Evolutionary conservation across 2,113 vertebrate species (phyloP).

Genomic region (Trogon surrucura): DNA sequence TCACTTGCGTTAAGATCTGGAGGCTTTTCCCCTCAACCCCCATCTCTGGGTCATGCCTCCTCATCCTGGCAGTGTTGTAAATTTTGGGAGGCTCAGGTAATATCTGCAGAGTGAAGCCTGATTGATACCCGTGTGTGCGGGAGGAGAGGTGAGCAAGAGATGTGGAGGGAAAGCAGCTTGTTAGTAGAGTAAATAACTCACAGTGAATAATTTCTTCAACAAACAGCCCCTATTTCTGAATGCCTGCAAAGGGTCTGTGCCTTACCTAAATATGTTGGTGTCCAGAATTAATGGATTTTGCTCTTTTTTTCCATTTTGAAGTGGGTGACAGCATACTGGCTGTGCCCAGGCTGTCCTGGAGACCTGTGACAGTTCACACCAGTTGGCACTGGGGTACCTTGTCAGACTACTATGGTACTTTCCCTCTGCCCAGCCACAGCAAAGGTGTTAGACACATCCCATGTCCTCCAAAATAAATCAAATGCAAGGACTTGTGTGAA

Average conservation of each 20-base stretch:
- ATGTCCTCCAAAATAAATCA: background rate
- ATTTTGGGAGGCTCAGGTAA: background rate
- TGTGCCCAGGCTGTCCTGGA: fast-evolving
- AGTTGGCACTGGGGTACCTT: background rate
- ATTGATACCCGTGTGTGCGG: background rate
- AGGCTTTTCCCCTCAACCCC: background rate
- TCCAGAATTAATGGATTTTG: background rate
- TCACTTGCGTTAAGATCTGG: fast-evolving
- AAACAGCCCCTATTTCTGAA: background rate
- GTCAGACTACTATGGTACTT: background rate
- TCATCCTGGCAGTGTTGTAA: fast-evolving
- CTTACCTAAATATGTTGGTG: background rate
- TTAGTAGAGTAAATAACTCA: background rate
- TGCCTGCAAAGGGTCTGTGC: background rate
- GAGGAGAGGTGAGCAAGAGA: background rate
- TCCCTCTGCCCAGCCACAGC: background rate
- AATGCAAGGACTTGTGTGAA: background rate
- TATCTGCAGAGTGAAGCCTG: background rate
- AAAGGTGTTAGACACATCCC: background rate
- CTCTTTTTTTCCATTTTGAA: background rate
- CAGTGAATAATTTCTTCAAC: background rate
- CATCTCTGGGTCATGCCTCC: fast-evolving
- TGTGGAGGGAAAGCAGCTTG: background rate
- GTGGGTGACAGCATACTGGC: fast-evolving
- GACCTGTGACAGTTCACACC: background rate